Base-by-base conservation (phyloP, 2,797 vertebrate species). In the Pteropus rufus region DNA sequence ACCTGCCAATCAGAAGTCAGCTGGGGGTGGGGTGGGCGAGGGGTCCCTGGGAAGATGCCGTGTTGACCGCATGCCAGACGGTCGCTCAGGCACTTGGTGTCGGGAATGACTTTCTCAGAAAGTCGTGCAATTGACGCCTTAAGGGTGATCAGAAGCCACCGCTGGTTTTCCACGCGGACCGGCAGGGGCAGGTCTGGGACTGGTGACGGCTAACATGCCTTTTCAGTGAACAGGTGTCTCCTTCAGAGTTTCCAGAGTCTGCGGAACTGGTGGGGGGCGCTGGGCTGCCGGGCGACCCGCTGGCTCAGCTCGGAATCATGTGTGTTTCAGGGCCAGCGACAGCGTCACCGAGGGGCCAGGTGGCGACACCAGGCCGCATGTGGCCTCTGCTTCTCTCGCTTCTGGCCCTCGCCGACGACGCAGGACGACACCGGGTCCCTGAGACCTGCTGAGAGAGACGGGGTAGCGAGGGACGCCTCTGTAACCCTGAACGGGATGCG, bases 21-120 rank as follows among this genome's bases (percentile, higher is more conserved):
- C 16, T 65, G 72, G 14, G 15, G 7, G 44, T 12, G 44, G 44
- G 44, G 41, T 1, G 52, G 62, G 77, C 3, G 21, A 26, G 44
- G 64, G 34, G 2, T 46, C 19, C 14, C 21, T 26, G 24, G 8
- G 9, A 62, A 56, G 41, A 39, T n/a, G 7, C 0, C 11, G 19
- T 3, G 29, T 21, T 69, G 69, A 62, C 41, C 14, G 0, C 3
- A 10, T 49, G n/a, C 31, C 67, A 26, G 15, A 18, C 0, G 0
- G 10, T 39, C 44, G 18, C 6, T 64, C 3, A 39, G 44, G 41
- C 44, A n/a, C n/a, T 31, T 3, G 41, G 19, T 58, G 69, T 23
- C 60, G 21, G 9, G 36, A 41, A 4, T 49, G 64, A 67, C 54
- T 69, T 89, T 64, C 34, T 11, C 18, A 89, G 46, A 82, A 67